Conservation (phyloP, 1,140 invertebrate species). For the Leptopilina clavipes region DNA sequence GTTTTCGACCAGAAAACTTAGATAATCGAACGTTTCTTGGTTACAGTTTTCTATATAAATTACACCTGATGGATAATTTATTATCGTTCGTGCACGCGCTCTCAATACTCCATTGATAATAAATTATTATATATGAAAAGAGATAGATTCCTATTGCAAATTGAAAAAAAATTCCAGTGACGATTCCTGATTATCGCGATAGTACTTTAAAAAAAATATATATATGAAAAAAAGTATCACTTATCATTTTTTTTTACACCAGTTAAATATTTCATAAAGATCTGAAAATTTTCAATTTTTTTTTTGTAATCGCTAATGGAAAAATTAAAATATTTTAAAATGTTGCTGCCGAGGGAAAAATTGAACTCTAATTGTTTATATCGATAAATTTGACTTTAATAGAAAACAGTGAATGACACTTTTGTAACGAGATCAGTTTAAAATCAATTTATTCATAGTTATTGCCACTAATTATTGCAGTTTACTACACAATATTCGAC, state of each 20-base stretch:
- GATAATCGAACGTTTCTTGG: not conserved
- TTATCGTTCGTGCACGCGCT: not conserved
- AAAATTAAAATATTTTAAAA: too few relatives aligned
- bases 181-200: too few relatives aligned
- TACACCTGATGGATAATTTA: not conserved
- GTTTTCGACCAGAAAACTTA: constrained; percentile 4
- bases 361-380: too few relatives aligned
- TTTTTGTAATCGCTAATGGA: too few relatives aligned
- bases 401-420: not conserved
- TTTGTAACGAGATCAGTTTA: not conserved
- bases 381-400: constrained; percentile 10
- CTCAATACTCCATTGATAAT: not conserved
- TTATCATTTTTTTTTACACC: too few relatives aligned
- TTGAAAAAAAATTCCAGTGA: too few relatives aligned
- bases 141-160: not conserved
- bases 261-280: too few relatives aligned
- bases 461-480: not conserved
- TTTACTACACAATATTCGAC: not conserved
- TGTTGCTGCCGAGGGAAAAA: too few relatives aligned
- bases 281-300: too few relatives aligned
- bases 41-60: not conserved
- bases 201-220: too few relatives aligned
- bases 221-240: too few relatives aligned
- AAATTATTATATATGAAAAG: not conserved
- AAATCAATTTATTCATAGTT: constrained; percentile 17